Evolutionary conservation across 2,888 invertebrate genomes (phyloP).

Genomic region (Branchellion lobata): DNA sequence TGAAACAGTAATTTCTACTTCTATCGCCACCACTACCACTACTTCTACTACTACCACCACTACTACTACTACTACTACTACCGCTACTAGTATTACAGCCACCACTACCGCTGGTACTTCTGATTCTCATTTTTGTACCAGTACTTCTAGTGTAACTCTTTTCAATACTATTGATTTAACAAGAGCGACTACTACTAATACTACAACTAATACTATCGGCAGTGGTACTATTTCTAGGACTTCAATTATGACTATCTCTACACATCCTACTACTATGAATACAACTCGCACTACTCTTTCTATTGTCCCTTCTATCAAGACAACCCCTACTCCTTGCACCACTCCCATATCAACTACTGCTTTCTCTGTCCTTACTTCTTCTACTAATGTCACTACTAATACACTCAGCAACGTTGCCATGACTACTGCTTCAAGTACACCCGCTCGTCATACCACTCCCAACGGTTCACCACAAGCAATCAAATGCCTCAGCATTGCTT

Average conservation of each 20-base stretch:
- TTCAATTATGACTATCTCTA: not conserved
- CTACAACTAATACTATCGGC: not conserved
- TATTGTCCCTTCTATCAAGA: not conserved
- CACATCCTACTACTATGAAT: not conserved
- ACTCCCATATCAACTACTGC: not conserved
- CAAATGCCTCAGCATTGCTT: not conserved
- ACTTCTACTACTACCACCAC: too few species aligned
- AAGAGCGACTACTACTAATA: not conserved
- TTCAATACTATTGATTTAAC: not conserved
- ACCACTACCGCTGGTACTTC: too few species aligned
- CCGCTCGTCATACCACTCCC: too few species aligned
- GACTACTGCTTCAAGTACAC: too few species aligned
- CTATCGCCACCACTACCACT: too few species aligned
- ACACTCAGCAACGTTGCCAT: too few species aligned
- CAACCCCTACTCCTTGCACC: not conserved
- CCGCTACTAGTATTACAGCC: too few species aligned
- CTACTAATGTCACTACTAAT: not conserved
- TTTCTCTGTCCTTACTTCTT: not conserved
- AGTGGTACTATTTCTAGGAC: not conserved
- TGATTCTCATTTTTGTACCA: too few species aligned
- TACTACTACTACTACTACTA: too few species aligned
- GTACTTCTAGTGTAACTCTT: too few species aligned
- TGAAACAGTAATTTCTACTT: too few species aligned
- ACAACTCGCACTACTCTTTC: not conserved
- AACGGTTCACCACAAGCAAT: not conserved